Evolutionary conservation across 2,797 vertebrate genomes (phyloP).

Genomic region (Ctenosaura bakeri): DNA sequence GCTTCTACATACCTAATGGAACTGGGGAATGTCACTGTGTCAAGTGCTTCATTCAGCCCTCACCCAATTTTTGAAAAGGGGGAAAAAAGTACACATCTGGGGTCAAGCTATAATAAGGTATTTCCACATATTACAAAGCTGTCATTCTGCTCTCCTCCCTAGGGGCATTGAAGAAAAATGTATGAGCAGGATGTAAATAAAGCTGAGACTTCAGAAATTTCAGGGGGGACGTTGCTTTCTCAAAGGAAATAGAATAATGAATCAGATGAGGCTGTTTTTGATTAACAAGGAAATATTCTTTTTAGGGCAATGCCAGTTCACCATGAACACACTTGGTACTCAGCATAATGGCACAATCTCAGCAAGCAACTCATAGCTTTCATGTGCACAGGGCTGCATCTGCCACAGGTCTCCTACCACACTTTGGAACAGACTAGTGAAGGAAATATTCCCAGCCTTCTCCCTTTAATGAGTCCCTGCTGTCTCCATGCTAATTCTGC

Average conservation of each 20-base stretch:
- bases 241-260: slow-evolving; percentile 7
- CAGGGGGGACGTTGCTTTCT: neutral
- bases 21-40: neutral
- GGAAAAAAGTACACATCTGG: neutral
- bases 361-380: neutral
- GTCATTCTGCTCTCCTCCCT: neutral
- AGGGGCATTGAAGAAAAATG: neutral
- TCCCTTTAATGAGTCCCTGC: slow-evolving; percentile 10
- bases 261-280: neutral
- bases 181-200: neutral
- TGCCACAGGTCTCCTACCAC: too few relatives aligned
- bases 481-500: neutral
- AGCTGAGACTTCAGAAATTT: slow-evolving; percentile 1
- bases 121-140: neutral
- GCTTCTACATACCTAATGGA: neutral
- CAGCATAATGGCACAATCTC: neutral
- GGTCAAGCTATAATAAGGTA: neutral
- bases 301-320: neutral
- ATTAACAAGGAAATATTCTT: neutral
- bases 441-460: neutral
- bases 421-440: slow-evolving; percentile 12
- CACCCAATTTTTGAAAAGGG: neutral
- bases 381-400: neutral
- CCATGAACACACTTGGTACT: neutral
- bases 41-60: neutral